Evolutionary conservation across 64 coral and sea anemone genomes (phyloP).

Genomic region (Anthopleura sola): DNA sequence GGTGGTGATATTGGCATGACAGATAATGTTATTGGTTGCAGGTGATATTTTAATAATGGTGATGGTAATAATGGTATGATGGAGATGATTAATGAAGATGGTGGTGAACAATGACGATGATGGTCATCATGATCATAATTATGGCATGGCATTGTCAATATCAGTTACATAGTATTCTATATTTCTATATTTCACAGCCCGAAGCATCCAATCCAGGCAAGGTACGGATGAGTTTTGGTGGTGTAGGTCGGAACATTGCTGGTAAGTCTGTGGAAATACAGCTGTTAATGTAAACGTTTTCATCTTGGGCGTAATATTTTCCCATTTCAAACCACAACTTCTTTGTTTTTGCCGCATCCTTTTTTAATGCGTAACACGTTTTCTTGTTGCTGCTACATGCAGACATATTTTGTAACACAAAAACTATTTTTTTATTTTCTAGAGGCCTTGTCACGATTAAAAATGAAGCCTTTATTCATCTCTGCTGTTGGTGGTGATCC

Average conservation of each 20-base stretch:
- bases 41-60: no score
- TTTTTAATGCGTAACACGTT: no score
- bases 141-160: not conserved
- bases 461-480: constrained; percentile 78
- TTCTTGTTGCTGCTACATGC: no score
- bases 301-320: no score
- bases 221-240: constrained; percentile 88
- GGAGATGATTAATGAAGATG: no score
- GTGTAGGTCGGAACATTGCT: constrained; percentile 90
- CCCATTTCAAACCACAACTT: no score
- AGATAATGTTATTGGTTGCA: no score
- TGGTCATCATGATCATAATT: not conserved
- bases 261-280: constrained; percentile 24
- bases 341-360: no score
- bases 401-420: not conserved
- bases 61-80: no score
- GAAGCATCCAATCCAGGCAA: constrained; percentile 90
- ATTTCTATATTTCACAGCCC: constrained; percentile 54
- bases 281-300: no score
- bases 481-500: constrained; percentile 86
- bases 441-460: constrained; percentile 92
- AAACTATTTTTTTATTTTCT: not conserved
- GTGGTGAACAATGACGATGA: not conserved
- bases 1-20: no score
- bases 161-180: no score